phyloP scores from a whole-genome alignment of 1,140 invertebrate species.

The Hydropsyche tenuis region DNA sequence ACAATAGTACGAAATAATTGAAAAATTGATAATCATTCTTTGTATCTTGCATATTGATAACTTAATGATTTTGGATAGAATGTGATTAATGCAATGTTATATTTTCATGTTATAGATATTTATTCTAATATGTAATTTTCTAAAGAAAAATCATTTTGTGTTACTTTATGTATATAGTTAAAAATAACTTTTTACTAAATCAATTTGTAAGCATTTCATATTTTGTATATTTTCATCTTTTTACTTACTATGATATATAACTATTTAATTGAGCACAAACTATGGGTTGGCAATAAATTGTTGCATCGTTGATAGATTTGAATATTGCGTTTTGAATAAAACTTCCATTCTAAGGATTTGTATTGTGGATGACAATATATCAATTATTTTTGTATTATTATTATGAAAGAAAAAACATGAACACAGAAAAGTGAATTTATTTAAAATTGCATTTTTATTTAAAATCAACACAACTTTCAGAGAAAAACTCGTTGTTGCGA shows the following conservation, averaged over 20 bases:
- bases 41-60: too few relatives aligned
- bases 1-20: conserved; percentile 7
- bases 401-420: conserved; percentile 8
- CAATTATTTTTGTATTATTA: conserved; percentile 36
- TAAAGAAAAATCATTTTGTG: background rate
- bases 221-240: conserved; percentile 8
- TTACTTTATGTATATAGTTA: background rate
- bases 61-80: too few relatives aligned
- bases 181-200: conserved; percentile 12
- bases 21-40: too few relatives aligned
- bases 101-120: conserved; percentile 4
- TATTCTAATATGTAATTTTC: conserved; percentile 8
- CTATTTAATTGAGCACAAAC: conserved; percentile 30
- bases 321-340: conserved; percentile 14
- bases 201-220: conserved; percentile 6
- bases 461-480: background rate
- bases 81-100: background rate
- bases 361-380: conserved; percentile 38
- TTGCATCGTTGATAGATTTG: conserved; percentile 16
- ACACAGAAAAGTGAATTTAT: conserved; percentile 12
- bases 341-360: conserved; percentile 6
- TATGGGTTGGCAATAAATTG: conserved; percentile 38
- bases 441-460: conserved; percentile 17
- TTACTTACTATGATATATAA: conserved; percentile 18
- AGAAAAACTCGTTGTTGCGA: background rate